Conservation (phyloP, 2,113 vertebrate genomes). For the Zapornia atra region DNA sequence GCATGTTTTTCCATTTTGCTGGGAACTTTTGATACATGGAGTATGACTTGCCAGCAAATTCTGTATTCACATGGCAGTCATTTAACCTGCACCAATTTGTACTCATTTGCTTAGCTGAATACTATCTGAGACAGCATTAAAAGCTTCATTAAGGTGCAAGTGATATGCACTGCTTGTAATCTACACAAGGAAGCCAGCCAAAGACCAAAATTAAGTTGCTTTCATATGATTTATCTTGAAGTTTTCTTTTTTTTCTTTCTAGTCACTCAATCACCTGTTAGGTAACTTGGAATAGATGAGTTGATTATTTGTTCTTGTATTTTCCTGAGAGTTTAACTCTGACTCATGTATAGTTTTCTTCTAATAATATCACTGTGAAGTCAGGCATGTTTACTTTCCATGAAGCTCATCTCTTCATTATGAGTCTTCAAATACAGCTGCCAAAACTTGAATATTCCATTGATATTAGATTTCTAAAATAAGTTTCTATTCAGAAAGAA, state of each 20-base stretch:
- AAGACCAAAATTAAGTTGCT: not conserved
- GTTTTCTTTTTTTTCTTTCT: not conserved
- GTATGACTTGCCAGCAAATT: not conserved
- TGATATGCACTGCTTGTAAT: not conserved
- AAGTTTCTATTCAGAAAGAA: not conserved
- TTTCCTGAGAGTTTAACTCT: not conserved
- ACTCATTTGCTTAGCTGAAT: not conserved
- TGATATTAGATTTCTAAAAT: not conserved
- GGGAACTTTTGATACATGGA: not conserved
- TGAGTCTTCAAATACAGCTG: not conserved
- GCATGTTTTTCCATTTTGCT: not conserved
- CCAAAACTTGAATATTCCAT: not conserved
- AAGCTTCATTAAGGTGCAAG: not conserved
- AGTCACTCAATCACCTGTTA: not conserved
- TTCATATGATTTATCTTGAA: not conserved
- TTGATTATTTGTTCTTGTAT: not conserved
- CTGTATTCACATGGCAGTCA: not conserved
- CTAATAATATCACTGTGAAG: not conserved
- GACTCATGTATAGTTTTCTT: fast-evolving
- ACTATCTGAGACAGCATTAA: not conserved
- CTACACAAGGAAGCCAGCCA: not conserved
- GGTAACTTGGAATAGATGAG: not conserved
- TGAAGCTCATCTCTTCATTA: not conserved
- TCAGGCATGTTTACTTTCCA: not conserved
- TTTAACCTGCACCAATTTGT: not conserved